A percentile compares a stretch with the other conserved stretches of the same genome.
phyloP scores from a whole-genome alignment of 2,797 vertebrate genomes.

The Mus caroli region DNA sequence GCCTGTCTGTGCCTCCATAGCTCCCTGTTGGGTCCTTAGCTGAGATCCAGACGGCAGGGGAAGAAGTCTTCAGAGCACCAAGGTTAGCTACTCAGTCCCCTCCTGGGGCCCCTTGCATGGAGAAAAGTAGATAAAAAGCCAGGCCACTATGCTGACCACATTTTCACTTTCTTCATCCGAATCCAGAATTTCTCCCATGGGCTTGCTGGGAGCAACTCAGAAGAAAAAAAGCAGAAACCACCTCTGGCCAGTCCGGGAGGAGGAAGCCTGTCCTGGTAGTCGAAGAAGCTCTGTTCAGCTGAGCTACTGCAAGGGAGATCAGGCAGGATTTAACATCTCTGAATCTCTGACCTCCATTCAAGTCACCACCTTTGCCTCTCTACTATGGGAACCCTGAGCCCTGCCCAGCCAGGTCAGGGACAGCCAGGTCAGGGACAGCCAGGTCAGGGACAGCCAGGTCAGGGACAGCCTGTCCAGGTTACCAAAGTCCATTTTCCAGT shows the following conservation, averaged over 20 bases:
- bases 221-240: conserved; percentile 35
- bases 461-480: not conserved
- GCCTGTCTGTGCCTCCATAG: conserved; percentile 39
- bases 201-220: conserved; percentile 19
- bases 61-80: not conserved
- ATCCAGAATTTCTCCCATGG: conserved; percentile 52
- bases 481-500: not conserved
- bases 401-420: not conserved
- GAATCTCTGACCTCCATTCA: not conserved
- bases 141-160: conserved; percentile 60
- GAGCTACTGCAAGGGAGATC: too few species aligned
- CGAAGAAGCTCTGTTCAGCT: not conserved
- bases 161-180: conserved; percentile 58
- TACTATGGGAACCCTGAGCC: not conserved
- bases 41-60: not conserved
- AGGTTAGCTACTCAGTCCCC: conserved; percentile 61
- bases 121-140: conserved; percentile 50
- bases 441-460: too few species aligned
- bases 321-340: not conserved
- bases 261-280: not conserved
- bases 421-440: too few species aligned
- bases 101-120: not conserved
- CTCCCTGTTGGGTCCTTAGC: not conserved
- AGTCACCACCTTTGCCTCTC: not conserved
- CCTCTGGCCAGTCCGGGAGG: too few species aligned